Evolutionary conservation across 1,140 invertebrate genomes (phyloP).

Genomic region (Gonioctena quinquepunctata): DNA sequence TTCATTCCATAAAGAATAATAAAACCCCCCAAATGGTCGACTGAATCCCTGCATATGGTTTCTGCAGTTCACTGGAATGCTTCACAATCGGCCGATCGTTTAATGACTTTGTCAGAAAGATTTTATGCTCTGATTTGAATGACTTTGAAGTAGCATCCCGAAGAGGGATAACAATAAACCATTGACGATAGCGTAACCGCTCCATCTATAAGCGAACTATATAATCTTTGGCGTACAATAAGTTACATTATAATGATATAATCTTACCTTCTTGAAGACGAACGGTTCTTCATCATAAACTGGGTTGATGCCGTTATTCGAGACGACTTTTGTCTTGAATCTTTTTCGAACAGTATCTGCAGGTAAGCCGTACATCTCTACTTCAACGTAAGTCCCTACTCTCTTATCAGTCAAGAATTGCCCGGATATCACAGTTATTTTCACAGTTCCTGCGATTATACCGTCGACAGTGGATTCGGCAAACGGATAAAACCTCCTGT

Average conservation of each 20-base stretch:
- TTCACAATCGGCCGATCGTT: too few relatives aligned
- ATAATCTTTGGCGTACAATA: too few relatives aligned
- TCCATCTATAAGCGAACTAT: too few relatives aligned
- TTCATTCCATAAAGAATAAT: too few relatives aligned
- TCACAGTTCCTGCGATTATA: conserved; percentile 96
- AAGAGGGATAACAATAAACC: too few relatives aligned
- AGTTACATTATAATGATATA: too few relatives aligned
- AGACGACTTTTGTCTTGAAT: conserved; percentile 91
- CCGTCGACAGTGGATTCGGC: conserved; percentile 99
- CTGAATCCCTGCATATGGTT: too few relatives aligned
- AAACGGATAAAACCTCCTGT: conserved; percentile 95
- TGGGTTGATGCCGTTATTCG: conserved; percentile 95
- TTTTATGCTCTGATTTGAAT: neutral
- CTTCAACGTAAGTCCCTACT: conserved; percentile 96
- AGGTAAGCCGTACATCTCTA: conserved; percentile 98
- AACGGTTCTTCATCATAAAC: conserved; percentile 97
- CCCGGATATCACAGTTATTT: conserved; percentile 85
- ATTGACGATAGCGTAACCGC: too few relatives aligned
- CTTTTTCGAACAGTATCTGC: conserved; percentile 97
- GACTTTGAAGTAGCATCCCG: too few relatives aligned
- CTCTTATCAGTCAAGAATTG: conserved; percentile 97
- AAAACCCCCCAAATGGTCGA: too few relatives aligned
- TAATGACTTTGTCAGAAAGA: too few relatives aligned
- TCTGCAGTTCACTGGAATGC: too few relatives aligned
- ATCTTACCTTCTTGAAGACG: conserved; percentile 91